Conservation (phyloP, 2,888 invertebrate genomes). For the Caenorhabditis doughertyi region DNA sequence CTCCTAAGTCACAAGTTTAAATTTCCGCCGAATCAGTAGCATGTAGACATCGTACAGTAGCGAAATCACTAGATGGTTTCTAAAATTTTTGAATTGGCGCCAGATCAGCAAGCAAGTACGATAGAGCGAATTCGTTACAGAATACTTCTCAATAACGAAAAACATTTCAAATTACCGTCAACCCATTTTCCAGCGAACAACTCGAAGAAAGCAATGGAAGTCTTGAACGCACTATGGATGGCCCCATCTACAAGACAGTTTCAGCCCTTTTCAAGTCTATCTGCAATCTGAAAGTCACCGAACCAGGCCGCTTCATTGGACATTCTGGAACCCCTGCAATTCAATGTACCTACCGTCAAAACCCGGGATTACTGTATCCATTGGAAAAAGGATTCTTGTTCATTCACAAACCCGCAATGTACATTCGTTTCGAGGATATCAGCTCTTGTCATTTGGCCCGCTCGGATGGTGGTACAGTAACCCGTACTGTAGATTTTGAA, state of each 20-base stretch:
- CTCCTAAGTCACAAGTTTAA: too few relatives aligned
- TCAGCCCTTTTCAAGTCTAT: slow-evolving; percentile 97
- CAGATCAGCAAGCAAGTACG: too few relatives aligned
- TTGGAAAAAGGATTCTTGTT: slow-evolving; percentile 97
- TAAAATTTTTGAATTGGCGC: too few relatives aligned
- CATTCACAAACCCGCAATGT: slow-evolving; percentile 98
- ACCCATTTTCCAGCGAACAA: slow-evolving; percentile 87
- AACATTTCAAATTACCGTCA: too few relatives aligned
- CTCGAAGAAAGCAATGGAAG: slow-evolving; percentile 94
- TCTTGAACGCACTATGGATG: slow-evolving; percentile 91
- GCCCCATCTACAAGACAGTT: slow-evolving; percentile 95
- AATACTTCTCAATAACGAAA: too few relatives aligned
- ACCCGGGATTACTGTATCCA: slow-evolving; percentile 97
- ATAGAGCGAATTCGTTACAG: too few relatives aligned
- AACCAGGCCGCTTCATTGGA: slow-evolving; percentile 92
- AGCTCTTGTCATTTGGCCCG: slow-evolving; percentile 84
- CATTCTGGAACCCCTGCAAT: slow-evolving; percentile 88
- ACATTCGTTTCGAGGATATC: slow-evolving; percentile 93
- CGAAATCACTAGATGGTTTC: too few relatives aligned
- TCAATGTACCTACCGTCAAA: slow-evolving; percentile 98
- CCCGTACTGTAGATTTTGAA: slow-evolving; percentile 85
- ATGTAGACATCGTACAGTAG: too few relatives aligned
- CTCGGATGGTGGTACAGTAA: slow-evolving; percentile 83
- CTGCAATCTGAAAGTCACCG: slow-evolving; percentile 94
- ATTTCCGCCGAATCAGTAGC: too few relatives aligned